These are phyloP conservation scores for Cecropterus lyciades DNA, from an alignment of 1,140 invertebrate genomes.

Conservation along the genomic window DNA sequence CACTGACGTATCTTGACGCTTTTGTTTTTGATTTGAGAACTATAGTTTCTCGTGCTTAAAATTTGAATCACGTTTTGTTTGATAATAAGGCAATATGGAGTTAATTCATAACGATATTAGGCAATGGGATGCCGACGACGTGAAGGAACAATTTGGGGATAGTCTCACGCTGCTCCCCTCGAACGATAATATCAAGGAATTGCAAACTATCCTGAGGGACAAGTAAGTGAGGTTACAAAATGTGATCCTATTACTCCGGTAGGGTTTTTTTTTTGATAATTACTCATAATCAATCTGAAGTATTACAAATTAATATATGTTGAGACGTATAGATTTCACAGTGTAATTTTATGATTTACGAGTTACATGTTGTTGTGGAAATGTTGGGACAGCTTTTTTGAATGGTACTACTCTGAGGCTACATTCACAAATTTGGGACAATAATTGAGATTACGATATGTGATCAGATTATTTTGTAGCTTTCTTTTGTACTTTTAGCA, in stretches of 20 bases:
- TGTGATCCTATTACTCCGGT: slow-evolving; percentile 2
- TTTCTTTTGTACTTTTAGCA: too few species aligned
- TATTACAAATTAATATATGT: too few species aligned
- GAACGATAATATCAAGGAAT: slow-evolving; percentile 95
- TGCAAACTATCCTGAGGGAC: slow-evolving; percentile 97
- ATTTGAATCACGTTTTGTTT: slow-evolving; percentile 19
- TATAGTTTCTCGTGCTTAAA: not conserved
- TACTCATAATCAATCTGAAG: too few species aligned
- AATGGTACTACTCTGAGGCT: too few species aligned
- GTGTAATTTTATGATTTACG: too few species aligned
- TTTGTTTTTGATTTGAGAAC: not conserved
- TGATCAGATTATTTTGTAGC: too few species aligned
- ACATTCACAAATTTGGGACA: too few species aligned
- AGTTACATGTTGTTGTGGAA: too few species aligned
- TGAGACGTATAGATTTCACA: too few species aligned
- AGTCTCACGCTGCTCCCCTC: slow-evolving; percentile 92
- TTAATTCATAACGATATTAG: slow-evolving; percentile 70
- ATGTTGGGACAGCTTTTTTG: too few species aligned
- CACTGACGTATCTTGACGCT: not conserved
- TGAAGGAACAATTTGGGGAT: slow-evolving; percentile 89
- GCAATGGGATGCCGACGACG: slow-evolving; percentile 67
- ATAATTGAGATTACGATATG: too few species aligned
- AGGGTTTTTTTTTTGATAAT: too few species aligned
- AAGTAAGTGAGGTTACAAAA: slow-evolving; percentile 88
- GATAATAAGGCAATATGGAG: slow-evolving; percentile 56